A percentile compares a stretch with the other conserved stretches of the same genome.
phyloP scores from a whole-genome alignment of 1,140 invertebrate species.

The Oryzaephilus surinamensis region DNA sequence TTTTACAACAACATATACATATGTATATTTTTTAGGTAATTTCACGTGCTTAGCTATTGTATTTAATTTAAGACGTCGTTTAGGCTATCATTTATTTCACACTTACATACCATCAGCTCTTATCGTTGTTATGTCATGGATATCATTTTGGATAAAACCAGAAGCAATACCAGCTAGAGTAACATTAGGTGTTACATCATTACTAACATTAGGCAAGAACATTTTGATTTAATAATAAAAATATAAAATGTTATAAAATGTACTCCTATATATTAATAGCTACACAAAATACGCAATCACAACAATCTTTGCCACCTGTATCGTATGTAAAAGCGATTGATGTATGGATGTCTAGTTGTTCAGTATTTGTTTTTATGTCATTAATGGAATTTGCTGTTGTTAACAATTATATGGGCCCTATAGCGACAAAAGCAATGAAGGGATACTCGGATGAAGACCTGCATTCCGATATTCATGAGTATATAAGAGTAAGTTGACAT shows the following conservation, averaged over 20 bases:
- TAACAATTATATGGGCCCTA: conserved; percentile 83
- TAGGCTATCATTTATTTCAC: conserved; percentile 83
- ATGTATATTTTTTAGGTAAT: conserved; percentile 54
- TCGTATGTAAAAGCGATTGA: conserved; percentile 88
- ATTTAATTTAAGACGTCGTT: conserved; percentile 67
- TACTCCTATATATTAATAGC: conserved; percentile 48
- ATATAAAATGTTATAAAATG: too few species aligned
- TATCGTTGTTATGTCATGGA: conserved; percentile 89
- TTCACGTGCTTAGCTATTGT: conserved; percentile 81
- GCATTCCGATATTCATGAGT: conserved; percentile 58
- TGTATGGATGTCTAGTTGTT: conserved; percentile 89
- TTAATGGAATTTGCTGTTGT: conserved; percentile 87
- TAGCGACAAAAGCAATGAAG: conserved; percentile 80
- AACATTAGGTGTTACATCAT: conserved; percentile 70
- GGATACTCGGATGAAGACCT: conserved; percentile 82
- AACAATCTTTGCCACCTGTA: conserved; percentile 79
- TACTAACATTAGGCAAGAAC: conserved; percentile 72
- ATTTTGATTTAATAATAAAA: too few species aligned
- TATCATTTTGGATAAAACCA: conserved; percentile 88
- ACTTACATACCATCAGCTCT: conserved; percentile 83
- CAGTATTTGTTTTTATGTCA: conserved; percentile 85
- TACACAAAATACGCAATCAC: conserved; percentile 82
- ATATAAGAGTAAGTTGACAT: conserved; percentile 49
- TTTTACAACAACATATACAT: conserved; percentile 3
- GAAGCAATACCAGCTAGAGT: conserved; percentile 77